Base-by-base conservation (phyloP, 2,888 invertebrate genomes). In the Biston betularia region DNA sequence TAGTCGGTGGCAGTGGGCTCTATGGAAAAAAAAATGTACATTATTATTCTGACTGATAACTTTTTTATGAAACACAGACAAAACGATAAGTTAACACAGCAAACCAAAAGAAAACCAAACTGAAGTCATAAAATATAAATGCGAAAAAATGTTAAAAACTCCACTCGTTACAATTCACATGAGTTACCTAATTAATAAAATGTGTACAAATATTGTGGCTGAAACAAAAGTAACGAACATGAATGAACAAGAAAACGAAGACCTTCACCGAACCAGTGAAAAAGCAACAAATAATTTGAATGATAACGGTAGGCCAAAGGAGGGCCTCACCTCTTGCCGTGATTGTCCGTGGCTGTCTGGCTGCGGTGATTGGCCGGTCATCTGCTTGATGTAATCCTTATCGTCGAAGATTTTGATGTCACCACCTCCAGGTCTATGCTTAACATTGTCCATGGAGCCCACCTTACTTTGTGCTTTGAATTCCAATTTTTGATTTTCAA, bases 371-470 rank as follows among this genome's bases (percentile, higher is more conserved):
- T 85, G 86, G 33, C 89, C 93, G 66, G 80, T 94, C 86, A 95
- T 95, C 94, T 98, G 97, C 93, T 97, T 97, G 88, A 98, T 95
- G 94, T 98, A 98, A 73, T 97, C 97, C 94, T 97, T 97, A 92
- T 98, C 98, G 87, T 98, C 97, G 89, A 98, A 98, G 84, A 98
- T 98, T 94, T 98, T 98, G 93, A 97, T 97, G 77, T 98, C 97
- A 55, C 98, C 98, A 71, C 98, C 98, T 79, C 98, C 97, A 65
- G 98, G 98, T 94, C 95, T 97, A 94, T 98, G 97, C 89, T 96
- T 97, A 78, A 98, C 96, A 92, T 98, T 98, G 90, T 98, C 97
- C 95, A 98, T 86, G 64, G 98, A 98, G 79, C 98, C 98, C 78
- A 98, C 95, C 94, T 98, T 98, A 92, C 98, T 98, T 92, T 97